Percentiles rank a stretch among this genome's conserved stretches.
Evolutionary conservation across 2,888 invertebrate genomes (phyloP).

Genomic region (Lepidochrysops patricia): DNA sequence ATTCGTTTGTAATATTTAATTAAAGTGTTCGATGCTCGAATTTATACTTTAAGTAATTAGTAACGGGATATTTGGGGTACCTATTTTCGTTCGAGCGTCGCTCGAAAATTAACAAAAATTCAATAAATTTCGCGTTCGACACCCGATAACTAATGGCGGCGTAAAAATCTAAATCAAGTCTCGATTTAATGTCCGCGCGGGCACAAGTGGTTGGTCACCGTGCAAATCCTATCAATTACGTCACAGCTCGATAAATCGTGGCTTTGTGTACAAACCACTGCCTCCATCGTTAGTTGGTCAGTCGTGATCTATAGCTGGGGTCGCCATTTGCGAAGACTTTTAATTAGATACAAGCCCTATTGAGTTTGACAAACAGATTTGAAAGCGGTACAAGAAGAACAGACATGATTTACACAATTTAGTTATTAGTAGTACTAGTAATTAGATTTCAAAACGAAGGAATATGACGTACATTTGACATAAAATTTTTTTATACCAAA

Average conservation of each 20-base stretch:
- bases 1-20: no score
- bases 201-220: slow-evolving; percentile 31
- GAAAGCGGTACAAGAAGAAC: no score
- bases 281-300: slow-evolving; percentile 36
- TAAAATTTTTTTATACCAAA: no score
- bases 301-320: slow-evolving; percentile 32
- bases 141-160: slow-evolving; percentile 16
- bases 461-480: no score
- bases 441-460: no score
- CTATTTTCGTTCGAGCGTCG: background rate
- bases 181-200: slow-evolving; percentile 27
- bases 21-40: no score
- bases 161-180: slow-evolving; percentile 27
- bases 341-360: background rate
- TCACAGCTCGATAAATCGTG: slow-evolving; percentile 35
- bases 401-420: no score
- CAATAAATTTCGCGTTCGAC: background rate
- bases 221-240: slow-evolving; percentile 35
- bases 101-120: background rate
- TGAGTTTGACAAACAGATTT: background rate
- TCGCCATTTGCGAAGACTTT: slow-evolving; percentile 18
- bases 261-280: slow-evolving; percentile 36
- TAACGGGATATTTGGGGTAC: no score
- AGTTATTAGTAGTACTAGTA: no score
- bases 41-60: no score